Evolutionary conservation across 2,113 vertebrate species (phyloP).

Genomic region (Corythornis madagascariensis): DNA sequence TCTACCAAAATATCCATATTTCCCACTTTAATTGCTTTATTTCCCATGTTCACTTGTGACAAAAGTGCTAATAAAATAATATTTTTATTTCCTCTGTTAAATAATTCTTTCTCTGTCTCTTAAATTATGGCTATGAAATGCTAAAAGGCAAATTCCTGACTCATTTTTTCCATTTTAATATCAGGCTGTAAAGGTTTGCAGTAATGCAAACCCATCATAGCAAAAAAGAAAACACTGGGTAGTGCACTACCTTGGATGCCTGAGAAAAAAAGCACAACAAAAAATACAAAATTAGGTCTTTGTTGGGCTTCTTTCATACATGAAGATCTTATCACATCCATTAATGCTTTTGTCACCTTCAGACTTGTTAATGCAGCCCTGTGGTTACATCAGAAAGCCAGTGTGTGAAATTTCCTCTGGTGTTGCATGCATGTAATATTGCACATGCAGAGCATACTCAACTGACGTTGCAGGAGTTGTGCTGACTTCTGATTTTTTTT

Average conservation of each 20-base stretch:
- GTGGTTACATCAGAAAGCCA: background rate
- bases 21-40: background rate
- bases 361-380: constrained; percentile 30
- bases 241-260: background rate
- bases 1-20: background rate
- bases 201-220: background rate
- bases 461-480: background rate
- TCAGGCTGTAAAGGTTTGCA: background rate
- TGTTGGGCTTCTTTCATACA: background rate
- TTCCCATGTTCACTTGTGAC: background rate
- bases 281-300: background rate
- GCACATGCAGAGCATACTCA: background rate
- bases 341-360: constrained; percentile 46
- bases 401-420: constrained; percentile 25
- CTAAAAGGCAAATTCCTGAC: background rate
- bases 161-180: background rate
- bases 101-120: constrained; percentile 4
- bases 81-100: constrained; percentile 22
- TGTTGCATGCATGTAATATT: constrained; percentile 3
- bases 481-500: background rate
- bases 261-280: background rate
- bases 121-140: background rate
- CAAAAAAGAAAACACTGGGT: background rate
- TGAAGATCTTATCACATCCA: background rate
- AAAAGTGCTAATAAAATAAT: background rate